Percentiles rank a stretch among this genome's conserved stretches.
Evolutionary conservation across 2,113 vertebrate species (phyloP).

Genomic region (Neolamprologus kungweensis): DNA sequence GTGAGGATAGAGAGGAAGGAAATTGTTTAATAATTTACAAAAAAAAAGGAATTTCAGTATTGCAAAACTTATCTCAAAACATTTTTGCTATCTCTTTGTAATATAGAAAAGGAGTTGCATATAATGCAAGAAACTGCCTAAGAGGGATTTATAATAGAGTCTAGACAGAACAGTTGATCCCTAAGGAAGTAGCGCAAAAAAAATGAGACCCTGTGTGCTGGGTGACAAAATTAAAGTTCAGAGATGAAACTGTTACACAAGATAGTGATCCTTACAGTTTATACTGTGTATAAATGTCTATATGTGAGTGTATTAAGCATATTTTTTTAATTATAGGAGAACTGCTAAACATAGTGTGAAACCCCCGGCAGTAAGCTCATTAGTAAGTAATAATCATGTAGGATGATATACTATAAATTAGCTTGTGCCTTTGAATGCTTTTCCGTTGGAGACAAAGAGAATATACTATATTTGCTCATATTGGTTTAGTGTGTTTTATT

Average conservation of each 20-base stretch:
- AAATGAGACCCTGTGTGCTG: background rate
- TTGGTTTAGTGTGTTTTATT: background rate
- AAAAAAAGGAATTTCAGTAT: background rate
- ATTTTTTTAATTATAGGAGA: background rate
- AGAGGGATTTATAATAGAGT: conserved; percentile 13
- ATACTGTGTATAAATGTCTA: background rate
- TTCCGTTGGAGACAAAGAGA: background rate
- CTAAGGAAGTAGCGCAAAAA: background rate
- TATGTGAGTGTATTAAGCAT: background rate
- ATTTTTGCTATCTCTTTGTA: background rate
- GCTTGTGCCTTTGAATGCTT: background rate
- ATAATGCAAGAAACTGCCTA: background rate
- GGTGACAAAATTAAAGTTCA: background rate
- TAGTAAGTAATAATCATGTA: background rate
- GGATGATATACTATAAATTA: background rate
- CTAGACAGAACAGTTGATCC: conserved; percentile 9
- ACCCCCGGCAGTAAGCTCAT: background rate
- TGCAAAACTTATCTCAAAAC: background rate
- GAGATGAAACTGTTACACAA: background rate
- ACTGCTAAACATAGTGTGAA: background rate
- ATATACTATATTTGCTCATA: background rate
- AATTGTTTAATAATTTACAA: conserved; percentile 37
- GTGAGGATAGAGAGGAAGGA: conserved; percentile 18
- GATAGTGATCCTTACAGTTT: background rate
- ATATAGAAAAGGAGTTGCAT: background rate